Evolutionary conservation across 2,888 invertebrate species (phyloP), one percentile per base, ranked within the genome.

Genomic region (Heterodera filipjevi): DNA sequence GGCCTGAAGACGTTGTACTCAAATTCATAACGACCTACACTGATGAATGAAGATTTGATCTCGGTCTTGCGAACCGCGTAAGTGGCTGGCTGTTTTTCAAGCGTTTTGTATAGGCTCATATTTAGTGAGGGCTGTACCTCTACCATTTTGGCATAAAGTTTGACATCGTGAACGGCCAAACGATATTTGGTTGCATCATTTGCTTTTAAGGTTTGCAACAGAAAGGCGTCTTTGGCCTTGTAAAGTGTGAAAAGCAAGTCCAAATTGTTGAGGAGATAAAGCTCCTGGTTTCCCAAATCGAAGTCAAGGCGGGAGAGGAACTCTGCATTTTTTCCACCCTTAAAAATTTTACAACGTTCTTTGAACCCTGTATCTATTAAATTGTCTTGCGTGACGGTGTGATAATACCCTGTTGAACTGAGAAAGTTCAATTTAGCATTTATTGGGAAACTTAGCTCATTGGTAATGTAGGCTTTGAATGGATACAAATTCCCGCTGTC

Each of bases 11-110:
- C 66, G 12, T 66, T 77, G 27, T 81, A 73, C 49, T 66, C 80
- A 14, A 80, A 46, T 32, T 80, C 80, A 8, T 77, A 35, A 10
- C 81, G 74, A 14, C 81, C 80, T 0, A 68, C 77, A 16, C 59
- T 70, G 30, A 80, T 32, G 35, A 76, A 80, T 19, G 59, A 39
- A 3, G 39, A 77, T 19, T 66, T 53, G 12, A 77, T 80, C 71
- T 80, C 49, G 16, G 81, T 81, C 30, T 79, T 79, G 19, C 80
- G 80, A n/a, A 80, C 32, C 35, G 66, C 44, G 35, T 80, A 80
- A 0, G 73, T 79, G 35, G 80, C 79, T 1, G 64, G 53, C 2
- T 68, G 44, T 33, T 66, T 66, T 30, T 80, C 80, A 12, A 80
- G 33, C 33, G 19, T 79, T 68, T 12, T 39, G 39, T 39, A 39